Evolutionary conservation across 1,140 invertebrate genomes (phyloP).

Genomic region (Zaprionus gabonicus): DNA sequence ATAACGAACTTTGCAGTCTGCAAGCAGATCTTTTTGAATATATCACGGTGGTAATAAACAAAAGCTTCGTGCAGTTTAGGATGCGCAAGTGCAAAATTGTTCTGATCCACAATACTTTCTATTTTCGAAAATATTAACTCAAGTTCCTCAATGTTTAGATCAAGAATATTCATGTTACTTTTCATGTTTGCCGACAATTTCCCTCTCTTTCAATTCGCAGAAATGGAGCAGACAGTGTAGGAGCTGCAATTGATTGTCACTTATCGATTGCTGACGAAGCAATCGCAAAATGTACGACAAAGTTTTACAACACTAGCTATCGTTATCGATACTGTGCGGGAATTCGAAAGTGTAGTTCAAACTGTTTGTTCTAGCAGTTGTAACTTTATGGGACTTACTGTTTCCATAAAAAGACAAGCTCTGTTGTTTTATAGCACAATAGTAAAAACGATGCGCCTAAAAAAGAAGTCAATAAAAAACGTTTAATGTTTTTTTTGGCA

Average conservation of each 20-base stretch:
- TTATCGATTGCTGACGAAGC: slow-evolving; percentile 12
- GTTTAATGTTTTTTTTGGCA: not conserved
- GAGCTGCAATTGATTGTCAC: not conserved
- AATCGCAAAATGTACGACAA: not conserved
- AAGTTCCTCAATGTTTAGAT: not conserved
- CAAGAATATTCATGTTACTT: not conserved
- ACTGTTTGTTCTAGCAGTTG: not conserved
- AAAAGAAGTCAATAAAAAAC: not conserved
- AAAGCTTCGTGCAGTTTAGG: not conserved
- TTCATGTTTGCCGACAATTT: not conserved
- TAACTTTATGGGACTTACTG: not conserved
- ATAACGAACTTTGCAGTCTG: not conserved
- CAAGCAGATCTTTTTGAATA: not conserved
- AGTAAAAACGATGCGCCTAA: not conserved
- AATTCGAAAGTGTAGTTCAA: not conserved
- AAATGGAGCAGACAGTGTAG: not conserved
- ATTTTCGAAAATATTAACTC: not conserved
- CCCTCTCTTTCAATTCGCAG: not conserved
- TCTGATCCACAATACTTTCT: not conserved
- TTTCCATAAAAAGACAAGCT: not conserved
- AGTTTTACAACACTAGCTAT: slow-evolving; percentile 1
- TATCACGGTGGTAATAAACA: not conserved
- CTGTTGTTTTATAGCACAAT: slow-evolving; percentile 1
- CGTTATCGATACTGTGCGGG: not conserved
- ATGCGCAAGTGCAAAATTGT: not conserved